Base-by-base conservation (phyloP, 2,888 invertebrate genomes). In the Ethmia dodecea region DNA sequence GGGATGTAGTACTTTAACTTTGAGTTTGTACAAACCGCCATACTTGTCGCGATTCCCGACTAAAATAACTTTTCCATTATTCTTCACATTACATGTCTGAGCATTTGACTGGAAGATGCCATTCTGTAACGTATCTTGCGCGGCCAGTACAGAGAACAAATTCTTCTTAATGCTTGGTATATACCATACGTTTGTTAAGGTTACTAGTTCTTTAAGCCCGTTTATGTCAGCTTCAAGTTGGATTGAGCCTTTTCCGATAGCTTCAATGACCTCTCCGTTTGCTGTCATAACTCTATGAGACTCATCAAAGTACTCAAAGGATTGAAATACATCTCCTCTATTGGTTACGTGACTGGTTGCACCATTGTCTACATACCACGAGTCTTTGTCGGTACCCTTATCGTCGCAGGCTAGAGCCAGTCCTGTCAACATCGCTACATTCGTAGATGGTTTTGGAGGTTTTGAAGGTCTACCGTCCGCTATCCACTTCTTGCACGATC, bases 311-410 rank as follows among this genome's bases (percentile, higher is more conserved):
- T 18, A 10, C 10, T 31, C 18, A 13, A 31, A 40, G n/a, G n/a
- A n/a, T n/a, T n/a, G n/a, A n/a, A n/a, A n/a, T n/a, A n/a, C n/a
- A n/a, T n/a, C n/a, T n/a, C 9, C 11, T n/a, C 40, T 6, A 3
- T 12, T 31, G 5, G 40, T 36, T 1, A 40, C 31, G 13, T 36
- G 40, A 11, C 12, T 14, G 4, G 36, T 40, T 1, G 33, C 34
- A 1, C 37, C 40, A 28, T 37, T 37, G 26, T 34, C 37, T 10
- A 37, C 34, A 8, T 33, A 33, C 40, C 37, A 40, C 8, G 10
- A 3, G 1, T 33, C 33, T 9, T n/a, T 6, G 25, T 37, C 33
- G 1, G 6, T 4, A 9, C 32, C 9, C 5, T 8, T 15, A 12
- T 22, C 13, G 4, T 18, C 8, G 18, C 8, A 8, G 18, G 18